Conservation (phyloP, 2,888 invertebrate species). For the Tenthredo scrophulariae region DNA sequence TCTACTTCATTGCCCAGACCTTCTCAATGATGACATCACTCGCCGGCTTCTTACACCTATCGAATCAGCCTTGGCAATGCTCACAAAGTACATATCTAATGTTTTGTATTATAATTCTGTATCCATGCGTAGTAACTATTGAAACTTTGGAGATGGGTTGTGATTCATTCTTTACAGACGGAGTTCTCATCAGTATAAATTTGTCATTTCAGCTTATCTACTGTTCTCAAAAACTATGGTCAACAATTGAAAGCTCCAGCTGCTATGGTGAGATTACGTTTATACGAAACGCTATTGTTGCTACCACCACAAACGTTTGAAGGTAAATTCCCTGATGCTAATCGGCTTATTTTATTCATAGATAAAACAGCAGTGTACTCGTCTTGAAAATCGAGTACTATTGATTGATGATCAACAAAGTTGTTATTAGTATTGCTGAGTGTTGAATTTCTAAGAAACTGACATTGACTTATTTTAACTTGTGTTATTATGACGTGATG, state of each 20-base stretch:
- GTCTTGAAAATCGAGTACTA: conserved; percentile 37
- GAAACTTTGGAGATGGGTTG: neutral
- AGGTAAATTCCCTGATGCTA: conserved; percentile 77
- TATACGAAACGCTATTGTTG: conserved; percentile 92
- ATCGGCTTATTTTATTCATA: neutral
- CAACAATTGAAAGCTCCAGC: conserved; percentile 96
- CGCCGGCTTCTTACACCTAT: conserved; percentile 93
- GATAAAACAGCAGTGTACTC: neutral
- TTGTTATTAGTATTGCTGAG: neutral
- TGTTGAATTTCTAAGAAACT: neutral
- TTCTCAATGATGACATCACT: conserved; percentile 95
- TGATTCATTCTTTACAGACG: conserved; percentile 34
- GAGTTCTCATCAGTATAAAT: conserved; percentile 48
- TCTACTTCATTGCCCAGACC: conserved; percentile 92
- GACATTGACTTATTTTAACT: neutral
- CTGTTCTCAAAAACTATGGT: conserved; percentile 92
- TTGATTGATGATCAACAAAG: neutral
- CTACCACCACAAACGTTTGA: conserved; percentile 91
- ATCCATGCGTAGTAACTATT: neutral
- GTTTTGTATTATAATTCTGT: neutral
- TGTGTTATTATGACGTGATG: neutral
- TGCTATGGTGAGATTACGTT: conserved; percentile 94
- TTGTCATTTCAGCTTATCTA: conserved; percentile 84
- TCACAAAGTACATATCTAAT: conserved; percentile 86
- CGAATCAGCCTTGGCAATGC: conserved; percentile 96